phyloP scores from a whole-genome alignment of 2,888 invertebrate species.

The Platypus cylindrus region DNA sequence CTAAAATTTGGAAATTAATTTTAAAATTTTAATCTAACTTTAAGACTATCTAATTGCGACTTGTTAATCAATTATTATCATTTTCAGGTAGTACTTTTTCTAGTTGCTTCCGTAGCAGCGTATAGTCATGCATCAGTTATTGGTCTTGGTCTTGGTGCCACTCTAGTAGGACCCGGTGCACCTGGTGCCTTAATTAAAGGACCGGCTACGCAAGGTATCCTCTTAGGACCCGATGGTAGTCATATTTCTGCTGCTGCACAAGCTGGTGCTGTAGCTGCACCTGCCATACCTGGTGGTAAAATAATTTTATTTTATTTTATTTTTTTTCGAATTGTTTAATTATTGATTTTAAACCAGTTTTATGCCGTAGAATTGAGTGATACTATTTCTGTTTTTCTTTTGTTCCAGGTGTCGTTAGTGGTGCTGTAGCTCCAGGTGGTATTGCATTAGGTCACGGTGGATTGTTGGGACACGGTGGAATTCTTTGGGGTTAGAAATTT shows the following conservation, averaged over 20 bases:
- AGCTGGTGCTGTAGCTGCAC: constrained; percentile 31
- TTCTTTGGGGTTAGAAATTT: constrained; percentile 8
- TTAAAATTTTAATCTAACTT: no score
- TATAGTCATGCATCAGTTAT: constrained; percentile 24
- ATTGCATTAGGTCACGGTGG: constrained; percentile 18
- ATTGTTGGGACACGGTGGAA: constrained; percentile 11
- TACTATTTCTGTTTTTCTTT: no score
- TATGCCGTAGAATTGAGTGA: not conserved
- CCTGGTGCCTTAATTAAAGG: constrained; percentile 27
- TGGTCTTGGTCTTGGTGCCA: constrained; percentile 20
- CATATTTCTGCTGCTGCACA: constrained; percentile 35
- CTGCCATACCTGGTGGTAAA: constrained; percentile 27
- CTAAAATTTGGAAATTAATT: no score
- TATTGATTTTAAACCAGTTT: not conserved
- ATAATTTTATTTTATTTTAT: not conserved
- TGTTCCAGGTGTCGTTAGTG: constrained; percentile 23
- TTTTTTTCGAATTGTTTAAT: not conserved
- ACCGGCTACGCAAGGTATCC: constrained; percentile 24
- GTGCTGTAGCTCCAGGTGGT: constrained; percentile 26
- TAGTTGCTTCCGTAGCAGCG: constrained; percentile 22
- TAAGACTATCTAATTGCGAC: no score
- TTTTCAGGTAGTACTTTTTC: constrained; percentile 14
- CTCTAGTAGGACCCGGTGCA: constrained; percentile 25
- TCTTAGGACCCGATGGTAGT: constrained; percentile 33
- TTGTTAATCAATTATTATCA: no score